Evolutionary conservation across 2,888 invertebrate species (phyloP).

Genomic region (Stenolophus ochropezus): DNA sequence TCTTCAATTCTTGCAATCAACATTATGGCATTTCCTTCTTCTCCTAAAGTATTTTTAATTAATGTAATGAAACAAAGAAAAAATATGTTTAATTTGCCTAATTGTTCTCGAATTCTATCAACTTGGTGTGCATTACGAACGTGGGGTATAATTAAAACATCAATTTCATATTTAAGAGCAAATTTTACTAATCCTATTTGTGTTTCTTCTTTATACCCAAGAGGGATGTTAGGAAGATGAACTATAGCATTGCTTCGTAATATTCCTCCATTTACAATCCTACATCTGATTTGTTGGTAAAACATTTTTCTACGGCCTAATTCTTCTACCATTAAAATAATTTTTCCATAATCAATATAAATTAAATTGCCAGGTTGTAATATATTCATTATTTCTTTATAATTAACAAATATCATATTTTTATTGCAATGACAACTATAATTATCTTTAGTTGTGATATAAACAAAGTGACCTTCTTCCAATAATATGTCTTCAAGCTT

Average conservation of each 20-base stretch:
- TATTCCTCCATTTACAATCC: slow-evolving; percentile 75
- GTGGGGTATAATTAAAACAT: slow-evolving; percentile 87
- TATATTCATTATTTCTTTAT: slow-evolving; percentile 74
- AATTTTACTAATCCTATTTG: slow-evolving; percentile 70
- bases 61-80: too few species aligned
- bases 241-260: slow-evolving; percentile 76
- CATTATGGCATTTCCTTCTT: slow-evolving; percentile 78
- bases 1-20: slow-evolving; percentile 89
- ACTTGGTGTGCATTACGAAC: slow-evolving; percentile 82
- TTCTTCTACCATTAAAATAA: slow-evolving; percentile 83
- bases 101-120: slow-evolving; percentile 77
- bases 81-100: too few species aligned
- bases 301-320: slow-evolving; percentile 71
- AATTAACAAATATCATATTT: slow-evolving; percentile 76
- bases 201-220: slow-evolving; percentile 65
- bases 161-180: slow-evolving; percentile 81
- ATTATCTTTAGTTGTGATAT: slow-evolving; percentile 74
- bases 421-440: slow-evolving; percentile 76
- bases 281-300: slow-evolving; percentile 72
- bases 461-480: slow-evolving; percentile 71
- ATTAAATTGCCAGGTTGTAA: slow-evolving; percentile 75
- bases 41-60: slow-evolving; percentile 68
- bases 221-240: slow-evolving; percentile 74
- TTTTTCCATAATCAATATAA: slow-evolving; percentile 81
- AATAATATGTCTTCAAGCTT: slow-evolving; percentile 68